These are phyloP conservation scores for Lateolabrax maculatus DNA, from an alignment of 2,797 vertebrate genomes.

Conservation along the genomic window DNA sequence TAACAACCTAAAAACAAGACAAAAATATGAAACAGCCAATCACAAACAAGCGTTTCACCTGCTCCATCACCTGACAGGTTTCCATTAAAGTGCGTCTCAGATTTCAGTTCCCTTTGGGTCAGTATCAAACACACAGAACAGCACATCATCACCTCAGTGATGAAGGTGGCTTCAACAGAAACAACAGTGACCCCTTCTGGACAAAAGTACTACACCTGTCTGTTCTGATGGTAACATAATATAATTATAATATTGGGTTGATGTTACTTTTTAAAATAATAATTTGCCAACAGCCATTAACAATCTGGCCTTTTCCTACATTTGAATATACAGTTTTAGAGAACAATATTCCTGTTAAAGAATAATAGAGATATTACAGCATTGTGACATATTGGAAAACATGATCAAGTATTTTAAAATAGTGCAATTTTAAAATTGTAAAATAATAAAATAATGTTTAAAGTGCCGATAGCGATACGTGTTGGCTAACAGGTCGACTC, in stretches of 20 bases:
- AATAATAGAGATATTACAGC: background rate
- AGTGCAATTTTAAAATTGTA: too few species aligned
- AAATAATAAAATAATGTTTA: too few species aligned
- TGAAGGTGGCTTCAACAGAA: background rate
- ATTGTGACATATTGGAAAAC: background rate
- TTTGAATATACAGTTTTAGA: background rate
- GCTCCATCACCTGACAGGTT: background rate
- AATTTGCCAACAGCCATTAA: background rate
- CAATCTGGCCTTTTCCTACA: background rate
- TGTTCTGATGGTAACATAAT: background rate
- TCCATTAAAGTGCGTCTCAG: constrained; percentile 65
- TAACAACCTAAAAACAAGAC: background rate
- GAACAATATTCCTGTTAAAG: background rate
- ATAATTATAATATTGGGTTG: background rate
- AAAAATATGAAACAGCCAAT: background rate
- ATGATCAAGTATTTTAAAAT: constrained; percentile 1
- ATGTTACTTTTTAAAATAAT: background rate
- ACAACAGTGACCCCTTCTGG: constrained; percentile 32
- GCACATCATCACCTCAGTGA: background rate
- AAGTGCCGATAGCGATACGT: background rate
- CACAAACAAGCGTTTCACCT: too few species aligned
- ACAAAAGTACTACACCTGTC: background rate
- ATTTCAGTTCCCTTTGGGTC: background rate
- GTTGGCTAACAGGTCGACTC: background rate
- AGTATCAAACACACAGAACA: background rate